Percentiles rank a stretch among this genome's conserved stretches.
phyloP scores from a whole-genome alignment of 2,888 invertebrate genomes.

The Thyatira batis region DNA sequence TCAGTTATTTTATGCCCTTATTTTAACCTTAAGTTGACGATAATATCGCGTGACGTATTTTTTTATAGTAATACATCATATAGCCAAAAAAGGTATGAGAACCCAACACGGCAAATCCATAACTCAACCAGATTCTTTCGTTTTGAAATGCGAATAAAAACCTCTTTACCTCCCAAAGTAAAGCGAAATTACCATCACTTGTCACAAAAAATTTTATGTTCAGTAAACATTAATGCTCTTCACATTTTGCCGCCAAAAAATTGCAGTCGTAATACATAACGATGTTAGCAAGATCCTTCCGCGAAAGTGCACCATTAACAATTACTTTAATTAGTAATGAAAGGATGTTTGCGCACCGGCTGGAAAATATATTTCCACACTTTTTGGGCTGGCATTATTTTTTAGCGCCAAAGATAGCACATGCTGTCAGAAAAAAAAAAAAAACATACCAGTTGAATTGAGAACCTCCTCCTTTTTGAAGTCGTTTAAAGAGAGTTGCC shows the following conservation, averaged over 20 bases:
- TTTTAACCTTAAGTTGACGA: no score
- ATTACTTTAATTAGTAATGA: slow-evolving; percentile 21
- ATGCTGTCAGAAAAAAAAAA: no score
- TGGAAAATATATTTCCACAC: neutral
- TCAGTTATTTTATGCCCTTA: no score
- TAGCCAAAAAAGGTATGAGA: neutral
- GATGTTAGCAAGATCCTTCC: slow-evolving; percentile 19
- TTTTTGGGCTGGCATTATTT: neutral
- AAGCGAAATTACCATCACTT: neutral
- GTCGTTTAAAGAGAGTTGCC: no score
- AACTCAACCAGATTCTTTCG: neutral
- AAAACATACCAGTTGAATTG: no score
- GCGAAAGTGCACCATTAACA: slow-evolving; percentile 25
- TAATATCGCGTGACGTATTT: no score
- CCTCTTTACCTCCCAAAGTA: neutral
- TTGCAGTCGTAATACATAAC: slow-evolving; percentile 15
- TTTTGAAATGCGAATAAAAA: neutral
- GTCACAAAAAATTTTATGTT: neutral
- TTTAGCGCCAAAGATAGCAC: neutral
- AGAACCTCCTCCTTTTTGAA: no score
- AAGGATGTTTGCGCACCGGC: neutral
- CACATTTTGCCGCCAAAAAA: slow-evolving; percentile 14
- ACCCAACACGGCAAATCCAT: neutral
- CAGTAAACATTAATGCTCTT: slow-evolving; percentile 10
- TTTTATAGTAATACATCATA: neutral